These are phyloP conservation scores for Ommatoiulus sabulosus DNA, from an alignment of 2,888 invertebrate genomes.

Conservation along the genomic window DNA sequence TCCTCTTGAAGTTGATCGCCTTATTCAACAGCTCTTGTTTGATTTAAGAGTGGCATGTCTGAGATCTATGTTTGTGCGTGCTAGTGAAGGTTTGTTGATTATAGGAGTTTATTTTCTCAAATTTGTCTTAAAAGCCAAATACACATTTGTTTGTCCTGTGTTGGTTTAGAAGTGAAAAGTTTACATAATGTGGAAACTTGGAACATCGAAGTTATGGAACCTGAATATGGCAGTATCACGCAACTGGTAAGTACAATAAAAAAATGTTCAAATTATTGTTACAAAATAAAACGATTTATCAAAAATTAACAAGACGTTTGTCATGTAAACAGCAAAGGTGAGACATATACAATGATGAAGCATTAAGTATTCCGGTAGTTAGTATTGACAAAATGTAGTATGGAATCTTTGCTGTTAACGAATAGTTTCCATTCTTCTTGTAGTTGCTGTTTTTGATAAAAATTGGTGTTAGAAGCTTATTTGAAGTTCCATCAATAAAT, in stretches of 20 bases:
- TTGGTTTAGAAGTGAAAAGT: slow-evolving; percentile 74
- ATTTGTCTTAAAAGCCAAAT: not conserved
- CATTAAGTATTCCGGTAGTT: too few relatives aligned
- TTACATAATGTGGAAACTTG: slow-evolving; percentile 83
- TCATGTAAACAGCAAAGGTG: too few relatives aligned
- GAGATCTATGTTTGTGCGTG: slow-evolving; percentile 49
- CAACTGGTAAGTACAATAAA: slow-evolving; percentile 75
- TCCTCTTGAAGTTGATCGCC: slow-evolving; percentile 87
- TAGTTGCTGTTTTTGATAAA: too few relatives aligned
- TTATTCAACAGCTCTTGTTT: slow-evolving; percentile 85
- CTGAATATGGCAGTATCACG: slow-evolving; percentile 87
- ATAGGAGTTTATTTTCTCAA: not conserved
- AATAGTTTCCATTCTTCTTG: too few relatives aligned
- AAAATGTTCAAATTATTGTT: too few relatives aligned
- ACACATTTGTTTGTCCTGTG: not conserved
- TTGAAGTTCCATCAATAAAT: not conserved
- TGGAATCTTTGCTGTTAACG: too few relatives aligned
- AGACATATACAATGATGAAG: too few relatives aligned
- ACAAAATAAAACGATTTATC: too few relatives aligned
- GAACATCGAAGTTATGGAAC: slow-evolving; percentile 81
- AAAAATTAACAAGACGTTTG: too few relatives aligned
- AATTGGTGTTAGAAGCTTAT: too few relatives aligned
- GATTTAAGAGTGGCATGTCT: slow-evolving; percentile 76
- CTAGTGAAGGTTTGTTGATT: slow-evolving; percentile 50
- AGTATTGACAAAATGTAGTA: too few relatives aligned